Conservation (phyloP, 2,113 vertebrate species). For the Thomomys bottae region DNA sequence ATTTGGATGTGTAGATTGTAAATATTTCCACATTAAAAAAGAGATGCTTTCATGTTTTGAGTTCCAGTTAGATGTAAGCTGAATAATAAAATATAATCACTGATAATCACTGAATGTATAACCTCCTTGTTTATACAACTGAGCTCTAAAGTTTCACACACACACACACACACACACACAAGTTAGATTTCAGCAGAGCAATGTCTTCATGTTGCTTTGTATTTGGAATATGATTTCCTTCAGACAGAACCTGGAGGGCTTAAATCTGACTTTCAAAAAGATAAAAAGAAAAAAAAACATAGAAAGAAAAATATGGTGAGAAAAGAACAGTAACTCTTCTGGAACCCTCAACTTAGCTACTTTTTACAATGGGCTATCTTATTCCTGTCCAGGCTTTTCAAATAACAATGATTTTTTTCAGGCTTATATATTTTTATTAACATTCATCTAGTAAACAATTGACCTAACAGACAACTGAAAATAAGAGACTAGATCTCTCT, state of each 20-base stretch:
- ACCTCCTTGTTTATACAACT: constrained; percentile 46
- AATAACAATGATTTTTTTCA: not conserved
- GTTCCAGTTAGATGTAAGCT: constrained; percentile 60
- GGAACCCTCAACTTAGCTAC: not conserved
- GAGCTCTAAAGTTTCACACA: constrained; percentile 23
- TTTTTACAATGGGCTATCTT: not conserved
- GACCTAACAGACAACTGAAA: too few species aligned
- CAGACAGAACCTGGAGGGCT: not conserved
- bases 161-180: not conserved
- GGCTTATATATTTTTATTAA: too few species aligned
- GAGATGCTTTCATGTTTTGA: constrained; percentile 49
- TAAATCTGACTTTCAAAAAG: constrained; percentile 14
- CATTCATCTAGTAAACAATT: too few species aligned
- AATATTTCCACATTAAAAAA: constrained; percentile 49
- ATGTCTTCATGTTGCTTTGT: constrained; percentile 27
- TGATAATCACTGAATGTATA: constrained; percentile 33
- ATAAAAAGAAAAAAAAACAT: not conserved
- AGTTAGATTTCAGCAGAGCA: constrained; percentile 20
- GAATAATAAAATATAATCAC: constrained; percentile 50
- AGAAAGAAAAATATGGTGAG: not conserved
- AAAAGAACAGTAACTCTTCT: not conserved
- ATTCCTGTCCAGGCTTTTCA: not conserved
- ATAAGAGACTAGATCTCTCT: too few species aligned
- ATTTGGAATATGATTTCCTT: constrained; percentile 50
- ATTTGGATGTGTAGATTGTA: constrained; percentile 41